Percentiles rank a stretch among this genome's conserved stretches.
Conservation (phyloP, 2,888 invertebrate genomes). For the Coenonympha glycerion region DNA sequence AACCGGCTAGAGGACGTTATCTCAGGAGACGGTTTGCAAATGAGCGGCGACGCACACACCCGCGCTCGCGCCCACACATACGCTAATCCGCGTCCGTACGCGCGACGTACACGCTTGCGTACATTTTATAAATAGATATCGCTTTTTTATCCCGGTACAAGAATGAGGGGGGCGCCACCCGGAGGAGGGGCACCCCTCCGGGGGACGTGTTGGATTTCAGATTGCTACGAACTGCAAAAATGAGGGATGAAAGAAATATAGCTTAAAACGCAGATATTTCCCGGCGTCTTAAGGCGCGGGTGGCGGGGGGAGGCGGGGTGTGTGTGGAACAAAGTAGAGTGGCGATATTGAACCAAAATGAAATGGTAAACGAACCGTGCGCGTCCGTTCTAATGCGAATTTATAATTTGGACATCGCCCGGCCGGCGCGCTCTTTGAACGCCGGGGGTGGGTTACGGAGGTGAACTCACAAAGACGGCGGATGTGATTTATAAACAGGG, state of each 20-base stretch:
- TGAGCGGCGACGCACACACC: conserved; percentile 59
- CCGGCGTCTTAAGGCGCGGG: conserved; percentile 72
- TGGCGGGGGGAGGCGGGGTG: conserved; percentile 53
- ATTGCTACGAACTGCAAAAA: conserved; percentile 78
- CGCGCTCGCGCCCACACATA: conserved; percentile 42
- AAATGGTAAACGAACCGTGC: conserved; percentile 76
- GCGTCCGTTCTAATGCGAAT: conserved; percentile 77
- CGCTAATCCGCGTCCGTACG: conserved; percentile 65
- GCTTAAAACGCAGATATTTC: conserved; percentile 78
- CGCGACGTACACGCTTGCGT: conserved; percentile 60
- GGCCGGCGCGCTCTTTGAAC: conserved; percentile 69
- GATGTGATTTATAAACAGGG: conserved; percentile 69
- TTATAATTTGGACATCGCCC: conserved; percentile 76
- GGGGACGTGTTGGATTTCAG: conserved; percentile 77
- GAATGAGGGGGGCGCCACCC: conserved; percentile 69
- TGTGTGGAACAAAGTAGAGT: conserved; percentile 76
- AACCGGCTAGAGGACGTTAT: conserved; percentile 73
- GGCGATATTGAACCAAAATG: conserved; percentile 76
- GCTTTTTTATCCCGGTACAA: conserved; percentile 76
- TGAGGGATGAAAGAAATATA: conserved; percentile 79
- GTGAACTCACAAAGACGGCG: conserved; percentile 68
- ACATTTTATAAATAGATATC: conserved; percentile 77
- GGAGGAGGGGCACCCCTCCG: conserved; percentile 62
- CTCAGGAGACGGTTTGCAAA: conserved; percentile 76
- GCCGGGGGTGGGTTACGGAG: conserved; percentile 52